These are phyloP conservation scores for Rousettus madagascariensis DNA, from an alignment of 2,797 vertebrate species.

Conservation along the genomic window DNA sequence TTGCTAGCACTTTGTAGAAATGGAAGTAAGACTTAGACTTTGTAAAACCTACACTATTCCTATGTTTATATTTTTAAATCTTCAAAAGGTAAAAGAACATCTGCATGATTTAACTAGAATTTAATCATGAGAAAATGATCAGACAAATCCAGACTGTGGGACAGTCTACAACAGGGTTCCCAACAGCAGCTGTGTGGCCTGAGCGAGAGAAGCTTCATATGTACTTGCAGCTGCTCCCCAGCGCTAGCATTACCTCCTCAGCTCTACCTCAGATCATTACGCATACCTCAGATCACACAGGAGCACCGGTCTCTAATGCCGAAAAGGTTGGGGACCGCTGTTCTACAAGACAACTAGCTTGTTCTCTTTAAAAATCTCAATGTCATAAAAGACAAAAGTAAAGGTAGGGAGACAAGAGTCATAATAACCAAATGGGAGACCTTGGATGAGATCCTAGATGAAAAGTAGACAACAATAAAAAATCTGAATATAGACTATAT, in stretches of 20 bases:
- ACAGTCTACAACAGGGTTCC: neutral
- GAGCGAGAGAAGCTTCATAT: too few relatives aligned
- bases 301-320: too few relatives aligned
- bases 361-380: constrained; percentile 14
- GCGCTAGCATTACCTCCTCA: too few relatives aligned
- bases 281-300: too few relatives aligned
- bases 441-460: neutral
- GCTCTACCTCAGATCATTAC: too few relatives aligned
- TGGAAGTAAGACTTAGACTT: neutral
- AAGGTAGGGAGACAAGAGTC: neutral
- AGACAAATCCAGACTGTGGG: neutral
- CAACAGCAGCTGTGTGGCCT: too few relatives aligned
- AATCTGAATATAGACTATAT: neutral
- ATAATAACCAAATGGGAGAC: neutral
- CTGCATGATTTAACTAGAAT: neutral
- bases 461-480: neutral
- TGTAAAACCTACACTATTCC: neutral
- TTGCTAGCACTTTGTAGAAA: neutral
- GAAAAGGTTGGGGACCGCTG: too few relatives aligned
- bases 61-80: neutral
- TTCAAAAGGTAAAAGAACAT: constrained; percentile 9
- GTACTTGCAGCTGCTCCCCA: too few relatives aligned
- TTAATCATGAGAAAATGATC: neutral
- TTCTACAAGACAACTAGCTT: neutral
- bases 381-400: neutral